These are phyloP conservation scores for Paramormyrops hopkinsi DNA, from an alignment of 2,797 vertebrate genomes.

Conservation along the genomic window DNA sequence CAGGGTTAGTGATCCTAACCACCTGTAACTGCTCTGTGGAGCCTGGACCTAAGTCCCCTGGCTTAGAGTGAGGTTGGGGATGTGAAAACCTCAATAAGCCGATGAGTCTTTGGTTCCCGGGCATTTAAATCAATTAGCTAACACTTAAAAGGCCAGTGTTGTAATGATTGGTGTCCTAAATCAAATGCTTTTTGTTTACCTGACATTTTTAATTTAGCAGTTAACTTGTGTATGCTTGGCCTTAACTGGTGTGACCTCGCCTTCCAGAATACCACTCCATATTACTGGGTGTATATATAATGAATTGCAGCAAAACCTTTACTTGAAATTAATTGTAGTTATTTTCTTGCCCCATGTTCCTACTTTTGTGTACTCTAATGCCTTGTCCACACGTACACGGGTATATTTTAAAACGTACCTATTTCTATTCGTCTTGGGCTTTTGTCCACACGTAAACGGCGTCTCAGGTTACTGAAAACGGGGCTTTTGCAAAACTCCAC, in stretches of 20 bases:
- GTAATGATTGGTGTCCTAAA: neutral
- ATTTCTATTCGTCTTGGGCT: too few relatives aligned
- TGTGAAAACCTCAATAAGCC: neutral
- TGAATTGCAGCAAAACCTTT: neutral
- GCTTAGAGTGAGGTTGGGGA: neutral
- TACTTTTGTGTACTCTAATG: neutral
- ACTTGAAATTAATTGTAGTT: neutral
- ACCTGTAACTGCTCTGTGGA: neutral
- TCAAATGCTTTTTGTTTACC: neutral
- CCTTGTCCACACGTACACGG: too few relatives aligned
- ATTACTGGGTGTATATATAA: neutral
- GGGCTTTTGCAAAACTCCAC: too few relatives aligned
- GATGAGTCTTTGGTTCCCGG: neutral
- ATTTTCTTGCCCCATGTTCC: neutral
- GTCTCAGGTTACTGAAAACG: too few relatives aligned
- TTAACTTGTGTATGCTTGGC: neutral
- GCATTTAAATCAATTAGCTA: neutral
- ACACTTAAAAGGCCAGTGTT: neutral
- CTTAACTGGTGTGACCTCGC: neutral
- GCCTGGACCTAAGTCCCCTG: neutral
- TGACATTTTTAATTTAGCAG: neutral
- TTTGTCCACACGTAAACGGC: too few relatives aligned
- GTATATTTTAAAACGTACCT: too few relatives aligned
- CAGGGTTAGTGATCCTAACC: neutral
- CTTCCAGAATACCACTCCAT: neutral